Conservation (phyloP, 2,797 vertebrate species). For the Coregonus ussuriensis region DNA sequence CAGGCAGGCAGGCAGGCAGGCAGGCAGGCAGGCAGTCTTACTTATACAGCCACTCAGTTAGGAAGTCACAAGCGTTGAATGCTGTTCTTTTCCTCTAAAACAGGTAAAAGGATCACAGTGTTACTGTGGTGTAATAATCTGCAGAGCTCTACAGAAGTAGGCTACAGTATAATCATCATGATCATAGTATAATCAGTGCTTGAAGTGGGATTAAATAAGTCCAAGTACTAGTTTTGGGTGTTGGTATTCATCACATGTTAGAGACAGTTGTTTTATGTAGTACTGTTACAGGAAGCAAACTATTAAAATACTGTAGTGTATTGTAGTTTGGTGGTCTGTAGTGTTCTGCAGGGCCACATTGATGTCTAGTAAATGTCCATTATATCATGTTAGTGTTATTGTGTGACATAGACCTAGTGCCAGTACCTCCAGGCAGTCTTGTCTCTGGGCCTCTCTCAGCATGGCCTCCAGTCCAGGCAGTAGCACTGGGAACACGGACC, state of each 20-base stretch:
- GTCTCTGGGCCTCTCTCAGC: conserved; percentile 77
- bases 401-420: neutral
- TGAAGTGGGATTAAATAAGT: too few relatives aligned
- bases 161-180: too few relatives aligned
- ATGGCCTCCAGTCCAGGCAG: conserved; percentile 84
- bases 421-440: conserved; percentile 83
- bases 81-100: conserved; percentile 83
- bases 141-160: neutral
- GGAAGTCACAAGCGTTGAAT: conserved; percentile 88
- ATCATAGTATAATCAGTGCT: too few relatives aligned
- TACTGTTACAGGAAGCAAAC: neutral
- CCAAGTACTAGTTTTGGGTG: too few relatives aligned
- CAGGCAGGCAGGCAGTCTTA: conserved; percentile 69
- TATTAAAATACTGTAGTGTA: neutral
- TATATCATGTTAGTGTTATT: neutral
- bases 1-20: neutral
- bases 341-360: neutral
- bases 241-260: too few relatives aligned
- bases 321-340: neutral
- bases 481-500: conserved; percentile 82
- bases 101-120: conserved; percentile 20
- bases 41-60: conserved; percentile 94
- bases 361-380: neutral
- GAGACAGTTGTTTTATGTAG: neutral
- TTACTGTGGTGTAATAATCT: neutral